Conservation (phyloP, 2,113 vertebrate genomes). For the Xenopus borealis region DNA sequence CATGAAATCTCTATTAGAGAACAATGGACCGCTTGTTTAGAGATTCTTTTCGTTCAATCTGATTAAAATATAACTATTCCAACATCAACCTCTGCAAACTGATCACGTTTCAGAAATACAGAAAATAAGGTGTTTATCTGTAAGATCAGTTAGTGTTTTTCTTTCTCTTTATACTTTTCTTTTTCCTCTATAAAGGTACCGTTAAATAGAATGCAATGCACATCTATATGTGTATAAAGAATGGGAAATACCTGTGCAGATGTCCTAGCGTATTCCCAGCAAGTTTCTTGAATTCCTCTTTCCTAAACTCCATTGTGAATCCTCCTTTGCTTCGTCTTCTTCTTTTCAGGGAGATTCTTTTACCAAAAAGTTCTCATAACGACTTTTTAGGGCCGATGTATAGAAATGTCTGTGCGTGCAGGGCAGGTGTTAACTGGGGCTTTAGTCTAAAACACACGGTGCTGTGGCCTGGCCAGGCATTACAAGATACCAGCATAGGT, state of each 20-base stretch:
- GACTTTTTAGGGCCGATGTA: conserved; percentile 8
- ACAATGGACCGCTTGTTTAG: neutral
- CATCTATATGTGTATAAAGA: neutral
- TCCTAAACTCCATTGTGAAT: conserved; percentile 61
- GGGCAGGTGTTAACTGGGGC: neutral
- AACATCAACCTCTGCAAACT: too few relatives aligned
- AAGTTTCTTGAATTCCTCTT: conserved; percentile 63
- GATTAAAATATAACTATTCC: neutral
- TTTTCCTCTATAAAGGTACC: too few relatives aligned
- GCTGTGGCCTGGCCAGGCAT: conserved; percentile 18
- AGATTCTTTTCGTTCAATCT: neutral
- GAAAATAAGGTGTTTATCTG: too few relatives aligned
- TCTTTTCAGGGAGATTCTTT: conserved; percentile 15
- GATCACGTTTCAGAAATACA: too few relatives aligned
- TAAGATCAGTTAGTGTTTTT: too few relatives aligned
- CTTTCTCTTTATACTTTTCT: too few relatives aligned
- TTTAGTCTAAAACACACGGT: conserved; percentile 1
- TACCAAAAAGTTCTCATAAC: conserved; percentile 42
- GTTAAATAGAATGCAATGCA: too few relatives aligned
- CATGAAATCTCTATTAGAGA: neutral
- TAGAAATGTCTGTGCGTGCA: neutral
- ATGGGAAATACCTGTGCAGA: conserved; percentile 58
- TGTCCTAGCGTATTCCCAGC: conserved; percentile 59
- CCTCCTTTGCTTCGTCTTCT: neutral
- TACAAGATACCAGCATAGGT: conserved; percentile 21